These are phyloP conservation scores for Gonatopus flavifemur DNA, from an alignment of 1,140 invertebrate species.

Conservation along the genomic window DNA sequence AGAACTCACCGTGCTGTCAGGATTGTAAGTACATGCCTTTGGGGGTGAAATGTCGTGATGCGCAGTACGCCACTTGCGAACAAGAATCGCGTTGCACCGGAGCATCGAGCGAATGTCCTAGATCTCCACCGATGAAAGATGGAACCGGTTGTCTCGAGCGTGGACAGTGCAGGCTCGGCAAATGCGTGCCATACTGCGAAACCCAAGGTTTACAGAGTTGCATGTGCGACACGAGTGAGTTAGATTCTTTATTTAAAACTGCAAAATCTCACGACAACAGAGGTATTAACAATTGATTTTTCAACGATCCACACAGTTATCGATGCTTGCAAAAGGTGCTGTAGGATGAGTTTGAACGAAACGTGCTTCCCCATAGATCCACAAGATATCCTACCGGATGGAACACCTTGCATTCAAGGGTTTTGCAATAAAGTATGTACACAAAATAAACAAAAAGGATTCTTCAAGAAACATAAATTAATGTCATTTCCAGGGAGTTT, in stretches of 20 bases:
- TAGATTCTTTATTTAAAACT: conserved; percentile 1
- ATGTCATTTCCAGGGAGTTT: conserved; percentile 71
- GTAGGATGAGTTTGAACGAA: conserved; percentile 85
- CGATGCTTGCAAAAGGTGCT: conserved; percentile 88
- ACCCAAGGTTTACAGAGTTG: conserved; percentile 89
- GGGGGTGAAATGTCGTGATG: conserved; percentile 82
- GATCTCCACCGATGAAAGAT: conserved; percentile 84
- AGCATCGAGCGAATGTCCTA: conserved; percentile 70
- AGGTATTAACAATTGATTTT: no score
- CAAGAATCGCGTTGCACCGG: conserved; percentile 82
- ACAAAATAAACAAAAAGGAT: not conserved
- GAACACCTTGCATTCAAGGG: conserved; percentile 93
- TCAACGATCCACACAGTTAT: conserved; percentile 68
- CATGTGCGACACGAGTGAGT: conserved; percentile 89
- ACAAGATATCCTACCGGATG: conserved; percentile 84
- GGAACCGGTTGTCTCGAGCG: conserved; percentile 85
- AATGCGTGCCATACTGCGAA: conserved; percentile 91
- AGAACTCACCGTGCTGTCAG: conserved; percentile 92
- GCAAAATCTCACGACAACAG: no score
- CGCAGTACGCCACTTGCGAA: conserved; percentile 86
- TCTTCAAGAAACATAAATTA: not conserved
- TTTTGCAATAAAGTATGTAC: conserved; percentile 84
- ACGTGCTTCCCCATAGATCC: conserved; percentile 89
- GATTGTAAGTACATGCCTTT: conserved; percentile 82
- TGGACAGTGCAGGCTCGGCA: conserved; percentile 81